Base-by-base conservation (phyloP, 2,113 vertebrate species). In the Strix uralensis region DNA sequence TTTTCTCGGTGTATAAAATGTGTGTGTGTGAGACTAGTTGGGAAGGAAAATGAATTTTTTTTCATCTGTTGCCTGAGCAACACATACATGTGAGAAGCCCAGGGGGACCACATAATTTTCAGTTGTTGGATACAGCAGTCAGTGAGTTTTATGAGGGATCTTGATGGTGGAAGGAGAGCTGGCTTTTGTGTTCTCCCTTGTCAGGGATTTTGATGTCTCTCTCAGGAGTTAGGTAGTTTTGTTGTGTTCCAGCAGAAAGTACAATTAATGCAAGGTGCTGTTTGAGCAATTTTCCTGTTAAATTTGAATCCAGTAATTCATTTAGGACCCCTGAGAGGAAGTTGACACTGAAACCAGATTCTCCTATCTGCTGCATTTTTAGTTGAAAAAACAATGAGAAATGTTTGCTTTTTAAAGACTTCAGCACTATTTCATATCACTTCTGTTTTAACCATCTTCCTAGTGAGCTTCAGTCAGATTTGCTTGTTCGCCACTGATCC, bases 41-140 rank as follows among this genome's bases (percentile, higher is more conserved):
- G 59, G 78, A 96, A 95, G 67, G 52, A 90, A 72, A 94, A 77
- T 44, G 46, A n/a, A 4, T 61, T 21, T 84, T 93, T 69, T 85
- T 74, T 85, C 27, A 66, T 90, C 88, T 26, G 91, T 96, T 96
- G 81, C 94, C 88, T 63, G 75, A 94, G 95, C 94, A 95, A 91
- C 94, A 71, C 74, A 46, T 75, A 86, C 52, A 82, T 85, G 62
- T 79, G 90, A 96, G 90, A 89, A 94, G 47, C 77, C 90, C 84
- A 46, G 38, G 47, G 90, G 92, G 86, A 87, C 46, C 70, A 62
- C 86, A 23, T 86, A 95, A 96, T 88, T 97, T 94, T 87, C 55
- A 49, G 83, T 88, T 90, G 87, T 51, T 77, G 84, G 78, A 90
- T 90, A 29, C 70, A 42, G 82, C 38, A 6, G 54, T 78, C 3